Evolutionary conservation across 2,113 vertebrate species (phyloP).

Genomic region (Piaya cayana): DNA sequence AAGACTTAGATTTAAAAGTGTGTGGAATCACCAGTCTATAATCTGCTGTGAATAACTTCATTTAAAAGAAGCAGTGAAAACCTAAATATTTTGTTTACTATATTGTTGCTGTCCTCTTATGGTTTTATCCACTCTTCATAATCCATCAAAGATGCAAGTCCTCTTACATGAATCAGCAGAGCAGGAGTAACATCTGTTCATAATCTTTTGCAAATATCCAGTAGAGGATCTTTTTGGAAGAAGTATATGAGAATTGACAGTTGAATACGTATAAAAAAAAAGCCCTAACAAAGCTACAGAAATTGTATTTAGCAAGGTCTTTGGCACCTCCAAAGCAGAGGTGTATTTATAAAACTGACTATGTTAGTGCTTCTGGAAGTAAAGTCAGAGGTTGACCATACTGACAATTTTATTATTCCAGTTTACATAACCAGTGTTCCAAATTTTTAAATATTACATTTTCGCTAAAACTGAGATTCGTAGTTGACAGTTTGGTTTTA

Average conservation of each 20-base stretch:
- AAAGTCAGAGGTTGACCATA: neutral
- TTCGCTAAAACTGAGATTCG: neutral
- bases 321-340: neutral
- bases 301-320: neutral
- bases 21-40: neutral
- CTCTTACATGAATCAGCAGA: neutral
- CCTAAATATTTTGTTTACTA: neutral
- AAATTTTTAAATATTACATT: constrained; percentile 8
- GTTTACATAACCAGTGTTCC: neutral
- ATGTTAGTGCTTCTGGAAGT: neutral
- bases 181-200: neutral
- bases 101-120: neutral
- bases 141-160: neutral
- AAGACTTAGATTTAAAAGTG: neutral
- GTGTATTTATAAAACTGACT: neutral
- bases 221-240: neutral
- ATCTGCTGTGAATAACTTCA: neutral
- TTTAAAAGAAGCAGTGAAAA: neutral
- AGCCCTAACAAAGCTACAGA: neutral
- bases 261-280: neutral
- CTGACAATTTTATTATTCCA: neutral
- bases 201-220: neutral
- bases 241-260: neutral
- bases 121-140: neutral
- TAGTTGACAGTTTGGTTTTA: neutral